These are phyloP conservation scores for Raja brachyura DNA, from an alignment of 2,113 vertebrate species.

Conservation along the genomic window DNA sequence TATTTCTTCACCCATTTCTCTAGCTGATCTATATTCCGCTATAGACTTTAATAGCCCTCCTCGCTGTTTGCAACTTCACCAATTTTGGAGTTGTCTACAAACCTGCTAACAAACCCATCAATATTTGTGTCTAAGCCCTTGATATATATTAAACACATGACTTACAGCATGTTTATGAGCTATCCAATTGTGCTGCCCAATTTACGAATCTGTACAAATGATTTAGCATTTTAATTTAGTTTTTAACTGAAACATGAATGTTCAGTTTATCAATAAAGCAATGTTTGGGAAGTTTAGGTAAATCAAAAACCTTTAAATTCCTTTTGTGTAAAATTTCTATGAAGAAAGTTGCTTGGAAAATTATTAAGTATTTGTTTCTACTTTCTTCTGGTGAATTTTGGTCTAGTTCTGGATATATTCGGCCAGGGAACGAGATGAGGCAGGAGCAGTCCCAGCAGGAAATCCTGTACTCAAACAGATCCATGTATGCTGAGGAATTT, in stretches of 20 bases:
- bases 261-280: background rate
- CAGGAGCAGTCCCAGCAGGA: slow-evolving; percentile 67
- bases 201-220: background rate
- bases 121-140: no score
- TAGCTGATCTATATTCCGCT: no score
- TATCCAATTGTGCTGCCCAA: background rate
- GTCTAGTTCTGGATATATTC: slow-evolving; percentile 62
- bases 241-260: background rate
- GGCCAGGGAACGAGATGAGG: slow-evolving; percentile 63
- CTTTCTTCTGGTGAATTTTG: background rate
- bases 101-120: no score
- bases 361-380: background rate
- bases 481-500: slow-evolving; percentile 70
- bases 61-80: no score
- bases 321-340: background rate
- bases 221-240: background rate
- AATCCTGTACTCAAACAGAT: slow-evolving; percentile 70
- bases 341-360: background rate
- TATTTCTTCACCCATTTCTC: no score
- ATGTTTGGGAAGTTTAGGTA: background rate
- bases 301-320: background rate
- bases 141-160: no score
- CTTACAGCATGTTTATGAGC: background rate
- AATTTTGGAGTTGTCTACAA: no score
- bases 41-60: no score